These are phyloP conservation scores for Scaptomyza graminum DNA, from an alignment of 1,140 invertebrate genomes.

Conservation along the genomic window DNA sequence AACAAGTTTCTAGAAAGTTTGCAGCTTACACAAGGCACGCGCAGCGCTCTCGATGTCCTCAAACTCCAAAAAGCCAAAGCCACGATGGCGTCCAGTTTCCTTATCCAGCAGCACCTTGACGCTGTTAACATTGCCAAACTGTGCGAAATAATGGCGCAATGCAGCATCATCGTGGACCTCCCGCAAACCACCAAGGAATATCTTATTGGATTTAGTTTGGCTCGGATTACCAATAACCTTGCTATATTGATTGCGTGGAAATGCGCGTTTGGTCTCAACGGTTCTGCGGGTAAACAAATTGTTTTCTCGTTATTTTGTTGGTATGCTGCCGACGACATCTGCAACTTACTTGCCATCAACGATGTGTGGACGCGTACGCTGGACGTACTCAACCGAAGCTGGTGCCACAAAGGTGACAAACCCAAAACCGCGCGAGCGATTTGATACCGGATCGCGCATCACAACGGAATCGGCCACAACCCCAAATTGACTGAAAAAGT, in stretches of 20 bases:
- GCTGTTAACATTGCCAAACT: constrained; percentile 92
- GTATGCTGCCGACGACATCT: background rate
- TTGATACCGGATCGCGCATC: constrained; percentile 64
- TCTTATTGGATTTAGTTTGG: constrained; percentile 92
- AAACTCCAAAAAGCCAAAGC: constrained; percentile 97
- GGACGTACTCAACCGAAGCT: constrained; percentile 60
- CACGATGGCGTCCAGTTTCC: constrained; percentile 94
- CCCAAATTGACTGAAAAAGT: constrained; percentile 59
- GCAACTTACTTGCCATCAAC: constrained; percentile 83
- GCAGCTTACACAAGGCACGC: constrained; percentile 48
- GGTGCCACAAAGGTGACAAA: constrained; percentile 58
- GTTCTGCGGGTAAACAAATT: constrained; percentile 86
- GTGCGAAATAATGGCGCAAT: constrained; percentile 92
- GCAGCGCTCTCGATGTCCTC: constrained; percentile 89
- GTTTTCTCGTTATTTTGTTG: no score
- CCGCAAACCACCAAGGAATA: constrained; percentile 96
- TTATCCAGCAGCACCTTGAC: constrained; percentile 95
- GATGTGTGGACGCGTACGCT: constrained; percentile 51
- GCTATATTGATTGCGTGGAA: constrained; percentile 95
- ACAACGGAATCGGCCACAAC: constrained; percentile 60
- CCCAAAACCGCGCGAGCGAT: constrained; percentile 66
- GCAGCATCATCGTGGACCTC: constrained; percentile 95
- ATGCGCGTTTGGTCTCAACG: constrained; percentile 98
- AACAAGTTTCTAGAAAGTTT: background rate
- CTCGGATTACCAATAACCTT: constrained; percentile 92